Evolutionary conservation across 2,797 vertebrate species (phyloP).

Genomic region (Bradypus variegatus): DNA sequence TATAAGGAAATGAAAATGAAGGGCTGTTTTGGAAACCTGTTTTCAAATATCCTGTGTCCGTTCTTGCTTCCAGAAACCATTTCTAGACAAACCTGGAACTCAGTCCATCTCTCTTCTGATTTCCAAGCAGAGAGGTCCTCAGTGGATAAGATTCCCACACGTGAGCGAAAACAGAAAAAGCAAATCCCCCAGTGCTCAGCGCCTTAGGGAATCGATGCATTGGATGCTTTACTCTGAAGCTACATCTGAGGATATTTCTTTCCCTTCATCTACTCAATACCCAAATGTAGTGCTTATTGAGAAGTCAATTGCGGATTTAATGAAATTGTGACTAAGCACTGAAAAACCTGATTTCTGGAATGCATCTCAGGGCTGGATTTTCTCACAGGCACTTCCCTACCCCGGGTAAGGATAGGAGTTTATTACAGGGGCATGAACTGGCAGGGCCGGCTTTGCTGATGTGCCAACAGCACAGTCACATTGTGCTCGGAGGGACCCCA

Average conservation of each 20-base stretch:
- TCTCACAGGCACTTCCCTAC: background rate
- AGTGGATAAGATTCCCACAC: background rate
- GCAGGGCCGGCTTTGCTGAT: background rate
- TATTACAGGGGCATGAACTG: too few relatives aligned
- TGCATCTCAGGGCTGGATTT: background rate
- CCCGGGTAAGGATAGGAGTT: background rate
- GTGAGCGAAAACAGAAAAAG: background rate
- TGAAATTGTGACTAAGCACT: background rate
- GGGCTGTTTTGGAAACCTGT: background rate
- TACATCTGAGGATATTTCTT: background rate
- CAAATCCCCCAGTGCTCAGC: too few relatives aligned
- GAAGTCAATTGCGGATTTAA: background rate
- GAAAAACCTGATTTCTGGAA: background rate
- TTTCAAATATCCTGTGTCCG: background rate
- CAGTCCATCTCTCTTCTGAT: background rate
- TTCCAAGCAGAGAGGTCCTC: background rate
- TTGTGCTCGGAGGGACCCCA: background rate
- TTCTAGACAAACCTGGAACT: background rate
- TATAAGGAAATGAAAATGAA: background rate
- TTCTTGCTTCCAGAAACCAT: background rate
- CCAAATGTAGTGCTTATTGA: background rate
- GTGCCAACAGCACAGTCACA: accelerated
- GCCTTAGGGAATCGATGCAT: accelerated
- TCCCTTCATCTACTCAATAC: background rate
- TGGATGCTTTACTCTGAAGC: background rate